phyloP scores from a whole-genome alignment of 1,140 invertebrate genomes.

The Drosophila rhopaloa region DNA sequence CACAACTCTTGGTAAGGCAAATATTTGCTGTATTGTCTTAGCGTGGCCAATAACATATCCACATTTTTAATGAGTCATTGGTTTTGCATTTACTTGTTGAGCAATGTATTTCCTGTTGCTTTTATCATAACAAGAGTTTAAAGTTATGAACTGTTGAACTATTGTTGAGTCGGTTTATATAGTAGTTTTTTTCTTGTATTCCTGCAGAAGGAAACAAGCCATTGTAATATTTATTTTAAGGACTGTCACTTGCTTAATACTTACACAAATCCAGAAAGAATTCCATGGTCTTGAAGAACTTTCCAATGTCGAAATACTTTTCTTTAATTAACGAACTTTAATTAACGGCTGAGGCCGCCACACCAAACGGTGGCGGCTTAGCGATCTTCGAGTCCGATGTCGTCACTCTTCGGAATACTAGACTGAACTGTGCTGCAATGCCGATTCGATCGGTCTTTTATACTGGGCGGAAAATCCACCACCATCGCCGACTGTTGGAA shows the following conservation, averaged over 20 bases:
- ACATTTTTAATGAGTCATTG: neutral
- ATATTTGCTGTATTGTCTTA: neutral
- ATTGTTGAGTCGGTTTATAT: neutral
- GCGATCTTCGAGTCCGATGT: slow-evolving; percentile 15
- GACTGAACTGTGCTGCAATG: slow-evolving; percentile 54
- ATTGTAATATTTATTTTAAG: neutral
- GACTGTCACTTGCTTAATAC: neutral
- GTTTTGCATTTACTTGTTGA: slow-evolving; percentile 1
- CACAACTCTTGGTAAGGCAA: neutral
- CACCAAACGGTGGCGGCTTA: slow-evolving; percentile 53
- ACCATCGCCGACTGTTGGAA: slow-evolving; percentile 55
- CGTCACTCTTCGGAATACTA: slow-evolving; percentile 41
- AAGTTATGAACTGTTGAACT: neutral
- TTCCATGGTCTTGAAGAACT: neutral
- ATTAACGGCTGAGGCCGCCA: slow-evolving; percentile 44
- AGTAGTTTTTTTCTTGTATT: neutral
- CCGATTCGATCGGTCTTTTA: slow-evolving; percentile 60
- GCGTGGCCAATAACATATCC: too few relatives aligned
- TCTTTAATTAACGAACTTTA: slow-evolving; percentile 29
- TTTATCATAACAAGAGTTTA: neutral
- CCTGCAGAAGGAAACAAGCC: slow-evolving; percentile 7
- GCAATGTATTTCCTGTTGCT: neutral
- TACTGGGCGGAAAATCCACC: slow-evolving; percentile 59
- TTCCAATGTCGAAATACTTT: neutral
- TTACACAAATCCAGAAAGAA: slow-evolving; percentile 6